Evolutionary conservation across 2,113 vertebrate genomes (phyloP).

Genomic region (Accipiter cooperii): DNA sequence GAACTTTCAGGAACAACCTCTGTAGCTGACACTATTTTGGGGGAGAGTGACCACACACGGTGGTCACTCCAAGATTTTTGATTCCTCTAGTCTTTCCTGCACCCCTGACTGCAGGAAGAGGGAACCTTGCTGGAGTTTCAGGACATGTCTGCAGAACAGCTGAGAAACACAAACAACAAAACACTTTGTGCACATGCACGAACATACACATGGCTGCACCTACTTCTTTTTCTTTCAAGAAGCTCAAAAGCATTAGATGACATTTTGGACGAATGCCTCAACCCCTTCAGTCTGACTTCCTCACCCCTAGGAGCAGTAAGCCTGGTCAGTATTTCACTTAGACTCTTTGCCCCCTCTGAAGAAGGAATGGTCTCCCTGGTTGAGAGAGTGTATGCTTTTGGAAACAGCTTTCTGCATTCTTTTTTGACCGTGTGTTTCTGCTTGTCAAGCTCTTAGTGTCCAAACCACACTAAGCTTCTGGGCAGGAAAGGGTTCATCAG

Average conservation of each 20-base stretch:
- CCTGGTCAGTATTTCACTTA: not conserved
- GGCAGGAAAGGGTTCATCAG: not conserved
- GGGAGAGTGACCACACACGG: not conserved
- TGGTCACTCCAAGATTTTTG: not conserved
- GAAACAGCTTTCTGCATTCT: not conserved
- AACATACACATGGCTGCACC: not conserved
- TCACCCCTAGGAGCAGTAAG: not conserved
- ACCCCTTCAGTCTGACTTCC: not conserved
- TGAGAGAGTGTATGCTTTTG: not conserved
- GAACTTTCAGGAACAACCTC: not conserved
- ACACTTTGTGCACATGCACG: not conserved
- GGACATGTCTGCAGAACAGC: not conserved
- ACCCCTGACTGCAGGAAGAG: not conserved
- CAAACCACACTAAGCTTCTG: not conserved
- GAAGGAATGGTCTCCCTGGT: not conserved
- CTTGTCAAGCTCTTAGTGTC: not conserved
- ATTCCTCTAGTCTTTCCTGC: not conserved
- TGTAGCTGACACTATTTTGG: not conserved
- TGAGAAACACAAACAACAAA: not conserved
- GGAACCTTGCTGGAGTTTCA: not conserved
- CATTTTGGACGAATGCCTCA: not conserved
- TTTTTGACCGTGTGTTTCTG: not conserved
- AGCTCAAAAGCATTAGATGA: not conserved
- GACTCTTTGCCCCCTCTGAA: not conserved
- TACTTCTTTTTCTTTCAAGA: not conserved